Percentiles rank a stretch among this genome's conserved stretches.
These are phyloP conservation scores for Lepidothrix coronata DNA, from an alignment of 2,113 vertebrate genomes.

Conservation along the genomic window DNA sequence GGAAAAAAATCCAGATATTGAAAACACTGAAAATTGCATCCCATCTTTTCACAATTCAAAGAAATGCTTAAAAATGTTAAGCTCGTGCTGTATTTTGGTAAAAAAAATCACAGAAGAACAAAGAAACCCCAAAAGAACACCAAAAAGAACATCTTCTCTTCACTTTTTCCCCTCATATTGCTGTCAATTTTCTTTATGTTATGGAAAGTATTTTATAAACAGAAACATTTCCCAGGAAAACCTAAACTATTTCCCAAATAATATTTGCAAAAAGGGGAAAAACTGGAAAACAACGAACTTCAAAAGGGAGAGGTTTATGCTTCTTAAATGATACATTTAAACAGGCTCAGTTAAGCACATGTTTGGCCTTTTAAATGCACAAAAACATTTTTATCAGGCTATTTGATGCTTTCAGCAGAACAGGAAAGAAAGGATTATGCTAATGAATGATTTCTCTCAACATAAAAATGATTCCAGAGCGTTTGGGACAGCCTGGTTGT, in stretches of 20 bases:
- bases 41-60: background rate
- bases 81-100: background rate
- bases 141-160: fast-evolving
- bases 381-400: background rate
- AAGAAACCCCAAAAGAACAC: background rate
- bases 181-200: background rate
- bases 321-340: background rate
- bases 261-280: background rate
- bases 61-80: background rate
- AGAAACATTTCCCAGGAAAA: background rate
- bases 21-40: background rate
- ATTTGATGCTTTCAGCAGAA: background rate
- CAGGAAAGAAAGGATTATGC: background rate
- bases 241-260: background rate
- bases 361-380: background rate
- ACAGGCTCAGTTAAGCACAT: background rate
- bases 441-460: background rate
- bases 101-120: background rate
- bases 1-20: conserved; percentile 30
- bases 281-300: background rate
- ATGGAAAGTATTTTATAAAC: background rate
- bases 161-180: background rate
- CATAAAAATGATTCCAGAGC: background rate
- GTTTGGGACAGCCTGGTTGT: fast-evolving
- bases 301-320: background rate